phyloP scores from a whole-genome alignment of 2,113 vertebrate genomes.

The Tursiops truncatus region DNA sequence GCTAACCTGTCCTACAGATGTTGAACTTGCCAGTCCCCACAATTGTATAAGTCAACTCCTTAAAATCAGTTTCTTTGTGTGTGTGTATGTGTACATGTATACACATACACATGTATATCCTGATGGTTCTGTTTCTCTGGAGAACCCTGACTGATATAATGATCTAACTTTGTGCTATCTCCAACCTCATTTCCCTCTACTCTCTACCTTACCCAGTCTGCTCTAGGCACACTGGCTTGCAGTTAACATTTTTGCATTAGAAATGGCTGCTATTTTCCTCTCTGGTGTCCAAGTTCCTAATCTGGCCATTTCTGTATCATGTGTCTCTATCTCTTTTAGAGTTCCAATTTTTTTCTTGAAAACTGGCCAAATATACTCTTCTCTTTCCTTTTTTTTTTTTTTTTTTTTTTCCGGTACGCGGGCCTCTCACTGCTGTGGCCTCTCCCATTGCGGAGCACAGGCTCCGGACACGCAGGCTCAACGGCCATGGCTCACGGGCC shows the following conservation, averaged over 20 bases:
- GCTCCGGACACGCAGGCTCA: too few species aligned
- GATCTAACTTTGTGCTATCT: background rate
- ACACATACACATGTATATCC: too few species aligned
- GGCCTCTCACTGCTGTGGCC: too few species aligned
- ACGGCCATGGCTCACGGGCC: too few species aligned
- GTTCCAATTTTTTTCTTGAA: background rate
- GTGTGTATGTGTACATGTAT: accelerated
- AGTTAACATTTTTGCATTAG: background rate
- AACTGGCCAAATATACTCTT: background rate
- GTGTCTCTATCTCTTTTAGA: background rate
- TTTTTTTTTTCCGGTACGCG: too few species aligned
- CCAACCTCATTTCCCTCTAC: background rate
- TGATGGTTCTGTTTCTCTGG: background rate
- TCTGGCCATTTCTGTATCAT: background rate
- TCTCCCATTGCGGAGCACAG: too few species aligned
- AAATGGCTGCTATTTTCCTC: background rate
- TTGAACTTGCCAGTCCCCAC: background rate
- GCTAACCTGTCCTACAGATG: background rate
- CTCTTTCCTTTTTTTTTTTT: too few species aligned
- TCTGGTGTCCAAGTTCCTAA: background rate
- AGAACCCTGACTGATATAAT: background rate
- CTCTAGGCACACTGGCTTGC: background rate
- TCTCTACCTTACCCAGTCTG: background rate
- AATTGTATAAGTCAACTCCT: background rate
- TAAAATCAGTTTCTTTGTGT: background rate